These are phyloP conservation scores for Montipora sp. DNA, from an alignment of 64 coral and sea anemone species.

Conservation along the genomic window DNA sequence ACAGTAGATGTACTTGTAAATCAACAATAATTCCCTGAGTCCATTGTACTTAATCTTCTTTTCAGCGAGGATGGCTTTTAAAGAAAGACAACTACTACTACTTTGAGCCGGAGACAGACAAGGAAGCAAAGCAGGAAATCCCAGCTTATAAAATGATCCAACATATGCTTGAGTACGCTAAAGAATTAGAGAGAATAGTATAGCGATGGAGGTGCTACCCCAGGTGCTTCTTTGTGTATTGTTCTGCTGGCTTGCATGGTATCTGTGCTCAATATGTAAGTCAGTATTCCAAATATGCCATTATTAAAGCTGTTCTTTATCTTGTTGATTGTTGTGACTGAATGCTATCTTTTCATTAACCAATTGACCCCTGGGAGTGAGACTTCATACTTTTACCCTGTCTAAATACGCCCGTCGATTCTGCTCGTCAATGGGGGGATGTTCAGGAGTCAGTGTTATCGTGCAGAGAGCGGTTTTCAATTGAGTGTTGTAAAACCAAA, in stretches of 20 bases:
- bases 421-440: no score
- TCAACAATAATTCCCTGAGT: no score
- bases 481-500: no score
- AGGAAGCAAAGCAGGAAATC: conserved; percentile 87
- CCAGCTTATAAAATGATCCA: conserved; percentile 94
- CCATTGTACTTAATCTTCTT: neutral
- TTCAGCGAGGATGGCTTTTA: conserved; percentile 86
- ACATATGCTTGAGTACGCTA: conserved; percentile 98
- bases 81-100: conserved; percentile 80
- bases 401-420: no score
- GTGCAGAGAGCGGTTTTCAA: no score
- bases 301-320: neutral
- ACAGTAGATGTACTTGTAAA: no score
- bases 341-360: neutral
- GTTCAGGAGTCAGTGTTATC: no score
- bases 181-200: conserved; percentile 97
- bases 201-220: conserved; percentile 10
- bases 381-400: no score
- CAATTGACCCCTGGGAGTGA: no score
- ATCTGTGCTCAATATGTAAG: conserved; percentile 18
- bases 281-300: neutral
- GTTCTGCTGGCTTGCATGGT: neutral
- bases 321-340: neutral
- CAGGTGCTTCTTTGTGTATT: conserved; percentile 16
- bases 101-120: conserved; percentile 74